phyloP scores from a whole-genome alignment of 2,797 vertebrate genomes.

The Malurus leucopterus region DNA sequence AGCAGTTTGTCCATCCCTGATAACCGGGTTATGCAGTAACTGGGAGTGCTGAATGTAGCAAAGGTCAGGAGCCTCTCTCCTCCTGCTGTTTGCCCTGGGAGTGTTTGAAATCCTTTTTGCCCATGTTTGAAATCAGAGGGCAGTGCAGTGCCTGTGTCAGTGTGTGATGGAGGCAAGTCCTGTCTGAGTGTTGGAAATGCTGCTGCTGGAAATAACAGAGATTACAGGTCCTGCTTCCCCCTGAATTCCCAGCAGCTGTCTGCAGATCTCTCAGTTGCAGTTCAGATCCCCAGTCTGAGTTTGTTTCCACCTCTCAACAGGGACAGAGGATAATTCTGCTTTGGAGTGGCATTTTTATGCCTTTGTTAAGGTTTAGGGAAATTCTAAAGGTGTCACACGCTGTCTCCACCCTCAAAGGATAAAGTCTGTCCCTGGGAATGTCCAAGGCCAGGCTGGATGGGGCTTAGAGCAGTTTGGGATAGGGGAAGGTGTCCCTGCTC shows the following conservation, averaged over 20 bases:
- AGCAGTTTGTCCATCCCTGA: background rate
- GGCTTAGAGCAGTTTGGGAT: background rate
- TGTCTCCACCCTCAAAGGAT: background rate
- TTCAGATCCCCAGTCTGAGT: background rate
- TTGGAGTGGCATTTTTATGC: background rate
- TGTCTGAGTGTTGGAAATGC: accelerated
- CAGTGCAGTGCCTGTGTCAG: accelerated
- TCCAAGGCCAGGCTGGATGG: accelerated
- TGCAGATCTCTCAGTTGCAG: background rate
- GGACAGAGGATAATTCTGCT: background rate
- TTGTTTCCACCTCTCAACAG: accelerated
- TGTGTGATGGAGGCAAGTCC: background rate
- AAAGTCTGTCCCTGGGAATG: background rate
- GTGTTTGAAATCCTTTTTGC: background rate
- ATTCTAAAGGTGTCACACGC: accelerated
- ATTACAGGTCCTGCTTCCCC: background rate
- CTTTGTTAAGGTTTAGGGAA: background rate
- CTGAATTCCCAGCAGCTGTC: background rate
- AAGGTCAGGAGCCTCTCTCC: background rate
- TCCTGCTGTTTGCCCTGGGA: background rate
- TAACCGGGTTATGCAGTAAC: background rate
- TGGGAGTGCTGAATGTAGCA: accelerated
- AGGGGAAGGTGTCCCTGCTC: background rate
- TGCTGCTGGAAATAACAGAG: accelerated
- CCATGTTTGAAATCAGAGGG: accelerated